A percentile compares a stretch with the other conserved stretches of the same genome.
phyloP scores from a whole-genome alignment of 2,888 invertebrate genomes.

The Tetramorium bicarinatum region DNA sequence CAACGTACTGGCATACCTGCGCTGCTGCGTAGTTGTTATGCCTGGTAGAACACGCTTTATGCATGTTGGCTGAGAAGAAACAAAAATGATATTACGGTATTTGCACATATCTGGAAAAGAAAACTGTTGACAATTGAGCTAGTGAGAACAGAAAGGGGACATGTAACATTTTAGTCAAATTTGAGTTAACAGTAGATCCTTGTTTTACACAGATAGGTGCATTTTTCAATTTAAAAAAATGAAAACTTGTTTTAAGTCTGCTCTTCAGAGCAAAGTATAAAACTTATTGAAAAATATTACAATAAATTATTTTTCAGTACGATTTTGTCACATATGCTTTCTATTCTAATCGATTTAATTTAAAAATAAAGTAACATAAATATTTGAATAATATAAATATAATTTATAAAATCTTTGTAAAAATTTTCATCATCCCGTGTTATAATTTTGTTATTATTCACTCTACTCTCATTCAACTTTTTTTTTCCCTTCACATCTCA shows the following conservation, averaged over 20 bases:
- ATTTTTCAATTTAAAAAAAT: too few relatives aligned
- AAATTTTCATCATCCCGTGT: background rate
- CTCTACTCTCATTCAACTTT: background rate
- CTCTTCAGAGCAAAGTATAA: too few relatives aligned
- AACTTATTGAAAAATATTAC: too few relatives aligned
- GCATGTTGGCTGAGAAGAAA: conserved; percentile 81
- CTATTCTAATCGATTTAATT: background rate
- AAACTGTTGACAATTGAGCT: background rate
- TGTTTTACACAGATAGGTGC: too few relatives aligned
- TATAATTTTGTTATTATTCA: background rate
- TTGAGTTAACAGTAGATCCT: too few relatives aligned
- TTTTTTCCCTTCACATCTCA: background rate
- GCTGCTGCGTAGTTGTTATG: conserved; percentile 85
- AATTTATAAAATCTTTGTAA: background rate
- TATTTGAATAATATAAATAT: background rate
- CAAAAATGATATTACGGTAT: conserved; percentile 4
- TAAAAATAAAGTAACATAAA: background rate
- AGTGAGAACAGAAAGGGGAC: too few relatives aligned
- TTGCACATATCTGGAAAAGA: background rate
- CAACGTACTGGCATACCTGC: conserved; percentile 91
- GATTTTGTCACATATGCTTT: too few relatives aligned
- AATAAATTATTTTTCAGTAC: too few relatives aligned
- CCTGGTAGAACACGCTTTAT: conserved; percentile 83
- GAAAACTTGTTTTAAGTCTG: too few relatives aligned
- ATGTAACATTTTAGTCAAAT: too few relatives aligned